These are phyloP conservation scores for Apostichopus parvimensis DNA, from an alignment of 35 echinoderm and acorn worm genomes.

Conservation along the genomic window DNA sequence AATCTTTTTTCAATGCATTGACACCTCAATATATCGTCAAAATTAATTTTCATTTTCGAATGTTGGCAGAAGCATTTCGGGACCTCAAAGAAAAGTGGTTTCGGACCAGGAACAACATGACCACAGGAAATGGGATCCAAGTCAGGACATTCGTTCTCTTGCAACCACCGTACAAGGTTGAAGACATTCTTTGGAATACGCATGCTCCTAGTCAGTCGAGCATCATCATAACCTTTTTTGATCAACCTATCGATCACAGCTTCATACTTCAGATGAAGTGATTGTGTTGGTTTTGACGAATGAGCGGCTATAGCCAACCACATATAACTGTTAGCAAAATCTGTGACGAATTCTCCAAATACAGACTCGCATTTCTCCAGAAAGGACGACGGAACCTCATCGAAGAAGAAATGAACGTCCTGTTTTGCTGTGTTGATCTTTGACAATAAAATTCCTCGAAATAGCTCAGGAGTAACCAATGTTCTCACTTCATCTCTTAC, in stretches of 20 bases:
- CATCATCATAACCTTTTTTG: background rate
- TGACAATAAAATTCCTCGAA: no score
- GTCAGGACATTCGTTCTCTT: background rate
- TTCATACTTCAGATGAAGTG: background rate
- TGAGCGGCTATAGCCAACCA: constrained; percentile 1
- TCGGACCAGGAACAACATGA: constrained; percentile 15
- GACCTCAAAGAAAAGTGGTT: constrained; percentile 27
- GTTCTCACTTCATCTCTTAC: background rate
- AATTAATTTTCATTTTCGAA: background rate
- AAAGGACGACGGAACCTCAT: no score
- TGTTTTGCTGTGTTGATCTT: no score
- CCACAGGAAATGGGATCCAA: background rate
- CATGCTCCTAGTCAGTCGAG: background rate
- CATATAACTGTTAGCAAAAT: background rate
- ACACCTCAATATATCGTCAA: background rate
- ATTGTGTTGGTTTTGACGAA: constrained; percentile 17
- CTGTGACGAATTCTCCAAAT: no score
- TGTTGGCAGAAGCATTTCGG: background rate
- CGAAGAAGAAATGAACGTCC: no score
- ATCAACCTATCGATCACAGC: background rate
- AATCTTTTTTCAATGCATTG: background rate
- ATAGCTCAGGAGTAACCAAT: constrained; percentile 5
- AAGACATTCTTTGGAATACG: constrained; percentile 24
- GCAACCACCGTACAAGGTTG: background rate
- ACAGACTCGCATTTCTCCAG: no score